Percentiles rank a stretch among this genome's conserved stretches.
Evolutionary conservation across 1,140 invertebrate species (phyloP).

Genomic region (Arion vulgaris): DNA sequence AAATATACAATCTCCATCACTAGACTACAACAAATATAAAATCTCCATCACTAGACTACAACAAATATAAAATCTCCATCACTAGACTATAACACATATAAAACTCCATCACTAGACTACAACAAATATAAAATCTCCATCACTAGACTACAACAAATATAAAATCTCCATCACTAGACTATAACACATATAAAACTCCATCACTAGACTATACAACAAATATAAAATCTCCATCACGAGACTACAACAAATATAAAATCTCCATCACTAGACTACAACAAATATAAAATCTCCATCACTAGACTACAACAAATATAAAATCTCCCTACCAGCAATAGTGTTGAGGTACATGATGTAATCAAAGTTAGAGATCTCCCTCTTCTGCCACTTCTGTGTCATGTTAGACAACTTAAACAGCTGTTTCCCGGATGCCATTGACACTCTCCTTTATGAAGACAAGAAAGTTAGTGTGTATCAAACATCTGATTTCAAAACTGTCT

Average conservation of each 20-base stretch:
- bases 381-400: constrained; percentile 99
- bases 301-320: background rate
- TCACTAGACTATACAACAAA: background rate
- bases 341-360: constrained; percentile 99
- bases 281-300: background rate
- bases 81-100: no score
- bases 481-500: background rate
- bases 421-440: constrained; percentile 97
- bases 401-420: constrained; percentile 98
- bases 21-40: background rate
- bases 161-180: background rate
- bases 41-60: background rate
- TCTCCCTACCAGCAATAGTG: constrained; percentile 91
- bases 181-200: background rate
- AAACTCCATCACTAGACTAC: no score
- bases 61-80: background rate
- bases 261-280: background rate
- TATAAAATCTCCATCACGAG: background rate
- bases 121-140: background rate
- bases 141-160: background rate
- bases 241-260: background rate
- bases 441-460: constrained; percentile 78
- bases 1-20: background rate
- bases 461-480: background rate
- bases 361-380: constrained; percentile 98